Percentiles rank a stretch among this genome's conserved stretches.
phyloP scores from a whole-genome alignment of 2,888 invertebrate genomes.

The Smittia sp. region DNA sequence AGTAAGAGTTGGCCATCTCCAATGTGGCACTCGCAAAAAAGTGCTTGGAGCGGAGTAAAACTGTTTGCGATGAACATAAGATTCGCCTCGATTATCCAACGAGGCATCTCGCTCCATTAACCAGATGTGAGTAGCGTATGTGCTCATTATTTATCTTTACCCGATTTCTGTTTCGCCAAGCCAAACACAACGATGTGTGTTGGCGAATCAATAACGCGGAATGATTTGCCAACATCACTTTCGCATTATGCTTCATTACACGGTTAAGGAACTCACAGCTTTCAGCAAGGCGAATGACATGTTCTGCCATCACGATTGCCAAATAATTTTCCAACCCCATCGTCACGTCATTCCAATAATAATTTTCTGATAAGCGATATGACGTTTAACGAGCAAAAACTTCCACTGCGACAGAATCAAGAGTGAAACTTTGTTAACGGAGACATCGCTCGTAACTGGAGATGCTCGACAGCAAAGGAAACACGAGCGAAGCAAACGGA shows the following conservation, averaged over 20 bases:
- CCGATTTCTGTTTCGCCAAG: neutral
- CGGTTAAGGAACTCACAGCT: neutral
- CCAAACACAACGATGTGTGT: neutral
- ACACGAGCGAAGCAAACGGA: slow-evolving; percentile 19
- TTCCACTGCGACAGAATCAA: neutral
- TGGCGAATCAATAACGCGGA: neutral
- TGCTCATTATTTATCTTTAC: neutral
- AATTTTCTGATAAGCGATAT: neutral
- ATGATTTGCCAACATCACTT: neutral
- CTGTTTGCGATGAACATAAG: neutral
- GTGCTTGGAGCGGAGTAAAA: neutral
- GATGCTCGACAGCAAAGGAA: neutral
- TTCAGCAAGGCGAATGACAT: neutral
- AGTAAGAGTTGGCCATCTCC: neutral
- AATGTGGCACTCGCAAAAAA: neutral
- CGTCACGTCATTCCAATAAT: neutral
- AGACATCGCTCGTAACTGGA: neutral
- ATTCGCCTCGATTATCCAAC: neutral
- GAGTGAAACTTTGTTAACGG: neutral
- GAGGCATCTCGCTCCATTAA: neutral
- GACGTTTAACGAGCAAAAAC: neutral
- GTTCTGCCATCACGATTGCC: neutral
- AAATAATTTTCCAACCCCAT: neutral
- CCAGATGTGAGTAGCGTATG: too few relatives aligned
- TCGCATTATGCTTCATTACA: neutral